Percentiles rank a stretch among this genome's conserved stretches.
phyloP scores from a whole-genome alignment of 1,140 invertebrate genomes.

The Pseudomyrmex dendroicus region DNA sequence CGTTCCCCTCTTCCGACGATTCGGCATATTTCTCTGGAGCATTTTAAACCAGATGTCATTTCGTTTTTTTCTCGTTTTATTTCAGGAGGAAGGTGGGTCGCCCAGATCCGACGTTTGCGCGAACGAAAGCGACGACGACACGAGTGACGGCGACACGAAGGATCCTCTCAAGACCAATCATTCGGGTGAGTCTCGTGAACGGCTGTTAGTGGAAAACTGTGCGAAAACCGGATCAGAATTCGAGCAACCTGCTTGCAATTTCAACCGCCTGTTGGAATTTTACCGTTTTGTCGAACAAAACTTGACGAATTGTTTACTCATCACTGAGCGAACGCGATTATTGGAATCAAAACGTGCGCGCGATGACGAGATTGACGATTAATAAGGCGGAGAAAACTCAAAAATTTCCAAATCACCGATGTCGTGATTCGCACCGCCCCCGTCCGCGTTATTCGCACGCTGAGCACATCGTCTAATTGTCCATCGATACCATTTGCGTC shows the following conservation, averaged over 20 bases:
- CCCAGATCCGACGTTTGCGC: conserved; percentile 83
- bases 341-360: too few relatives aligned
- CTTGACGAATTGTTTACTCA: too few relatives aligned
- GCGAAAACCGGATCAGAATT: neutral
- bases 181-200: conserved; percentile 72
- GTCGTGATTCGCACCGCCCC: neutral
- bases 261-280: too few relatives aligned
- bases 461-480: conserved; percentile 32
- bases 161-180: conserved; percentile 80
- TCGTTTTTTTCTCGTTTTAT: conserved; percentile 65
- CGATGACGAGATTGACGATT: too few relatives aligned
- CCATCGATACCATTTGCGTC: conserved; percentile 38
- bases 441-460: neutral
- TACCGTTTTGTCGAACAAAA: too few relatives aligned
- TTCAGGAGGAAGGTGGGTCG: conserved; percentile 82
- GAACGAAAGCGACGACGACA: conserved; percentile 83
- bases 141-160: conserved; percentile 82
- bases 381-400: neutral
- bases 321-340: too few relatives aligned
- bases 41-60: conserved; percentile 8
- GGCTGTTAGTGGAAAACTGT: neutral
- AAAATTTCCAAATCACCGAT: neutral
- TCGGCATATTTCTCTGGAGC: conserved; percentile 63
- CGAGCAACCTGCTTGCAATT: neutral
- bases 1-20: conserved; percentile 5